These are phyloP conservation scores for Amblyopsis rosae DNA, from an alignment of 2,113 vertebrate genomes.

Conservation along the genomic window DNA sequence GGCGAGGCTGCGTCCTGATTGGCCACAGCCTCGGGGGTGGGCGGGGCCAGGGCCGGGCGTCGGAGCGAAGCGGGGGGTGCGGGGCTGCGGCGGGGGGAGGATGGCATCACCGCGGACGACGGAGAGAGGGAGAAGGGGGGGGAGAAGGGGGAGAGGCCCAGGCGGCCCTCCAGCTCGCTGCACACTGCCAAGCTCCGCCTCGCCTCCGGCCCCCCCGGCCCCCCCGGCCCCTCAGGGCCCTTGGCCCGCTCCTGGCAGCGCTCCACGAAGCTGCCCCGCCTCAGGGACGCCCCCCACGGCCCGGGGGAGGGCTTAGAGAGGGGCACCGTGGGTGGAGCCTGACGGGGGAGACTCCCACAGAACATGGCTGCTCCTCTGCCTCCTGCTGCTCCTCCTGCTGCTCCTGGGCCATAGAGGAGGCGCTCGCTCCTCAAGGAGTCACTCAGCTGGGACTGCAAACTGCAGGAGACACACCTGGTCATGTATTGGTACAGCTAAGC, in stretches of 20 bases:
- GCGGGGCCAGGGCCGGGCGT: neutral
- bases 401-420: neutral
- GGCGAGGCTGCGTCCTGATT: slow-evolving; percentile 35
- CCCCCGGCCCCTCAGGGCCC: slow-evolving; percentile 51
- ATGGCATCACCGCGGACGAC: neutral
- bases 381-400: slow-evolving; percentile 16
- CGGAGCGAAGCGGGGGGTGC: slow-evolving; percentile 30
- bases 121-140: slow-evolving; percentile 31
- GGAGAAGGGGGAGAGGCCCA: slow-evolving; percentile 50
- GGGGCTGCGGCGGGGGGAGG: slow-evolving; percentile 38
- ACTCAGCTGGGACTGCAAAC: slow-evolving; percentile 72
- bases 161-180: slow-evolving; percentile 67
- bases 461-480: slow-evolving; percentile 36
- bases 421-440: slow-evolving; percentile 58
- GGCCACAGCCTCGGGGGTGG: slow-evolving; percentile 27
- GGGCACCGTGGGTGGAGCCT: slow-evolving; percentile 39
- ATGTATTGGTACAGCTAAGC: too few species aligned
- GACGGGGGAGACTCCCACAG: slow-evolving; percentile 68
- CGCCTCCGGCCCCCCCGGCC: slow-evolving; percentile 38
- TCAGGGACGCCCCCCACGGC: slow-evolving; percentile 32
- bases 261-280: slow-evolving; percentile 83
- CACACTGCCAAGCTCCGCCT: slow-evolving; percentile 66
- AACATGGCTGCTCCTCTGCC: slow-evolving; percentile 20
- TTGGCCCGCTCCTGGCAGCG: slow-evolving; percentile 86
- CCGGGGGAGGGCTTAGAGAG: slow-evolving; percentile 46